These are phyloP conservation scores for Sarcophaga rosellei DNA, from an alignment of 2,888 invertebrate genomes.

Conservation along the genomic window DNA sequence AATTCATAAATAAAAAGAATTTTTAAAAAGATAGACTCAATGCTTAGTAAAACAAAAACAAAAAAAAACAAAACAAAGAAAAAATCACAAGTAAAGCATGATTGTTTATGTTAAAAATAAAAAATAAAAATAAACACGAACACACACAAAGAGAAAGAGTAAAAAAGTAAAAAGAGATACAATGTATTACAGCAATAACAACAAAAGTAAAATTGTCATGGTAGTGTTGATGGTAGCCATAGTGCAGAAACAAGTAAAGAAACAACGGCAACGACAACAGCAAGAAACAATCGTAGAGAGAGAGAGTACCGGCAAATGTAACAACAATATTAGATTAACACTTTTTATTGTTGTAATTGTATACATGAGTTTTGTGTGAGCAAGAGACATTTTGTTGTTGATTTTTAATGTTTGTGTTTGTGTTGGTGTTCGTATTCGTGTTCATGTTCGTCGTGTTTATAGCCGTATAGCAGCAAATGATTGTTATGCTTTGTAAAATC, in stretches of 20 bases:
- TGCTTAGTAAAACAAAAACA: conserved; percentile 3
- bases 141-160: not conserved
- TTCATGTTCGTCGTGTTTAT: not conserved
- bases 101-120: not conserved
- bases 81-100: not conserved
- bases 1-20: conserved; percentile 54
- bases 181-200: not conserved
- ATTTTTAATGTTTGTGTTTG: not conserved
- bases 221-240: not conserved
- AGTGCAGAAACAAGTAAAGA: not conserved
- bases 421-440: not conserved
- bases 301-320: conserved; percentile 22
- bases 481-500: conserved; percentile 27
- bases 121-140: not conserved
- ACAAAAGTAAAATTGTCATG: not conserved
- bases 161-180: not conserved
- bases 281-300: not conserved
- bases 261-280: no score
- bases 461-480: not conserved
- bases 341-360: conserved; percentile 38
- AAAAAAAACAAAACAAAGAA: no score
- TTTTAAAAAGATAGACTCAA: conserved; percentile 36
- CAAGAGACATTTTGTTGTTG: not conserved
- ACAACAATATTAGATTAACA: conserved; percentile 64
- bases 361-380: not conserved